These are phyloP conservation scores for Otis tarda DNA, from an alignment of 2,113 vertebrate genomes.

Conservation along the genomic window DNA sequence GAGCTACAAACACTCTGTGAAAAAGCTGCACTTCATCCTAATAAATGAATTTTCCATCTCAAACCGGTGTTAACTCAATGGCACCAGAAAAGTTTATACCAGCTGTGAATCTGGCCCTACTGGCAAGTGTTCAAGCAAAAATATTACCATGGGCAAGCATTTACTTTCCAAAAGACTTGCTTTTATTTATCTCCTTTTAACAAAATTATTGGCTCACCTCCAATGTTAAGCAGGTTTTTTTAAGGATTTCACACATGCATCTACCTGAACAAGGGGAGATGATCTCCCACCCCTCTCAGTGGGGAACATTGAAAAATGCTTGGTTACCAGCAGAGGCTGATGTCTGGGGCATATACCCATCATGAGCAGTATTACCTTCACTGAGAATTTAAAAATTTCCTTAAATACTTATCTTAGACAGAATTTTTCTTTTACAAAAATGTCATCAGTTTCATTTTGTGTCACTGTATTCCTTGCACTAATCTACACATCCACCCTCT, in stretches of 20 bases:
- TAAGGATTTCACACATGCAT: neutral
- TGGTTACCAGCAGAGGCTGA: neutral
- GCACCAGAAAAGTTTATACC: slow-evolving; percentile 1
- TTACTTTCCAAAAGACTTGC: neutral
- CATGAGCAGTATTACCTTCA: neutral
- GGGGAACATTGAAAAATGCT: neutral
- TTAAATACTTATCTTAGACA: neutral
- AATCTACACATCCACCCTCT: neutral
- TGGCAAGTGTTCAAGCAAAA: slow-evolving; percentile 33
- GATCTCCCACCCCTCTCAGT: neutral
- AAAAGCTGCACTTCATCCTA: slow-evolving; percentile 4
- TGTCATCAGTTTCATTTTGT: neutral
- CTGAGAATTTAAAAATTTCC: neutral
- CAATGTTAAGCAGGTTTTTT: neutral
- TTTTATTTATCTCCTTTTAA: slow-evolving; percentile 21
- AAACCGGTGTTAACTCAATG: neutral
- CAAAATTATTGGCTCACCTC: neutral
- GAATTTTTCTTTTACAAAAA: neutral
- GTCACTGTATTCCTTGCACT: neutral
- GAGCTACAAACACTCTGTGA: neutral
- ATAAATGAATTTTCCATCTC: slow-evolving; percentile 23
- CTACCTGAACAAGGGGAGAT: neutral
- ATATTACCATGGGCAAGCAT: neutral
- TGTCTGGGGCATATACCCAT: neutral
- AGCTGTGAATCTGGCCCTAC: slow-evolving; percentile 10